Conservation (phyloP, 1,140 invertebrate species). For the Ceratitis capitata region DNA sequence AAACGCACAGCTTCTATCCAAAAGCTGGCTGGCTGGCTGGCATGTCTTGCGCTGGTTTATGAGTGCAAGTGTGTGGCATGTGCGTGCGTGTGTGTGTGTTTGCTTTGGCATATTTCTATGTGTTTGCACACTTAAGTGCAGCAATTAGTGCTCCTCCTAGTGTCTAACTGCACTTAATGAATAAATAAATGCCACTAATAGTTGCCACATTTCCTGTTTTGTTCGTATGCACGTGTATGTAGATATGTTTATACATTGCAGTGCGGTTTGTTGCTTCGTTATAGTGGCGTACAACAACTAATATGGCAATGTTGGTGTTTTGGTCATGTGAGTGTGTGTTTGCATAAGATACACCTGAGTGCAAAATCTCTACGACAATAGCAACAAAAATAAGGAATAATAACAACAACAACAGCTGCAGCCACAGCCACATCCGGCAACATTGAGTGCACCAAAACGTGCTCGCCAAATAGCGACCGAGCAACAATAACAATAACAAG, state of each 20-base stretch:
- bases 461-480: background rate
- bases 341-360: background rate
- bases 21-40: too few relatives aligned
- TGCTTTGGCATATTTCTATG: background rate
- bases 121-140: conserved; percentile 27
- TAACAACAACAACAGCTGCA: background rate
- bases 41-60: background rate
- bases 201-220: conserved; percentile 38
- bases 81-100: background rate
- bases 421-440: conserved; percentile 25
- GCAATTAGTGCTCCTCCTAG: conserved; percentile 30
- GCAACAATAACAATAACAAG: background rate
- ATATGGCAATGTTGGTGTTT: too few relatives aligned
- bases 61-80: background rate
- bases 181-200: conserved; percentile 41
- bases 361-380: background rate
- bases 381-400: background rate
- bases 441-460: conserved; percentile 9
- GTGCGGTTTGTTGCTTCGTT: background rate
- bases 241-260: too few relatives aligned
- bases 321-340: background rate
- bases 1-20: background rate
- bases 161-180: conserved; percentile 37
- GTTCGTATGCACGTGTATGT: background rate
- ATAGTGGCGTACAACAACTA: background rate